Evolutionary conservation across 2,888 invertebrate species (phyloP), one percentile per base, ranked within the genome.

Genomic region (Epinotia ramella): DNA sequence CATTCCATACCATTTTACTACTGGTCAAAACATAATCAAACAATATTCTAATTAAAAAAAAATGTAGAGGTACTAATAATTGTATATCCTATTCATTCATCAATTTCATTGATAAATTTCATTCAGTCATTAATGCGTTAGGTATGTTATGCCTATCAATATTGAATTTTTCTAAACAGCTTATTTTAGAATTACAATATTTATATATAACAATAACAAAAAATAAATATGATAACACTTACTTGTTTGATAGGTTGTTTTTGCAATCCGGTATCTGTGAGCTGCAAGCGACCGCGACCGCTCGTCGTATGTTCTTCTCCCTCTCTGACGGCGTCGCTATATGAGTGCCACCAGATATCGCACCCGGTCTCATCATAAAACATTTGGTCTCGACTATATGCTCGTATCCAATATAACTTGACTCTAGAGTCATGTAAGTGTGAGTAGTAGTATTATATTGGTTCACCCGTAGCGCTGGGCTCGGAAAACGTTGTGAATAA

Each of bases 181-280:
- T 40, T 40, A 40, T 40, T 40, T 1, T 40, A 40, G 40, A 40
- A 40, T 33, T 6, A 33, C 7, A 33, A 33, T 33, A 6, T 33
- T 6, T 6, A 33, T 5, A 1, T 6, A n/a, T 18, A 44, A 40
- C 5, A 13, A 16, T 28, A 53, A 12, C 24, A 49, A 24, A 16
- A 4, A 56, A 56, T 18, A 46, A 68, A 59, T 44, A 44, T 18
- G 12, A 44, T 16, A 59, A 69, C 9, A 69, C 69, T 69, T 46
- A 69, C 69, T 68, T 69, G 59, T 68, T 68, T 68, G 9, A 0
- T 40, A 20, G n/a, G 24, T 46, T 46, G 59, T 46, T 60, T 59
- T 46, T 44, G 59, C 59, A 60, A 44, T 56, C 33, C 66, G 53
- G 28, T 49, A 20, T n/a, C 59, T 44, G 69, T 46, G 57, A 24